A percentile compares a stretch with the other conserved stretches of the same genome.
Conservation (phyloP, 2,797 vertebrate genomes). For the Chromobotia macracanthus region DNA sequence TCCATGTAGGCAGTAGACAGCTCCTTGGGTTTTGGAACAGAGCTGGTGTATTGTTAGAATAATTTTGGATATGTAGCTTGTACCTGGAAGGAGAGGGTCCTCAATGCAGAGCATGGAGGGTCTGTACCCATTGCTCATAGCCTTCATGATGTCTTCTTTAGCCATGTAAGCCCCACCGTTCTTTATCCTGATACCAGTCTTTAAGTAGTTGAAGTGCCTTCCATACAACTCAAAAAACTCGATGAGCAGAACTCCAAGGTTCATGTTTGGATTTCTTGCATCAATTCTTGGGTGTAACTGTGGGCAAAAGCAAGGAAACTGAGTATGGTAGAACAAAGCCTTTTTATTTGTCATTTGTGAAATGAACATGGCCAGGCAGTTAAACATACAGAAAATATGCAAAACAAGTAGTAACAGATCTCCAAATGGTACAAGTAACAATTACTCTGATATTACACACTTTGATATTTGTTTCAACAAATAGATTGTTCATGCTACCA, state of each 20-base stretch:
- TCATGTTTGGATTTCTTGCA: conserved; percentile 88
- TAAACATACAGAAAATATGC: neutral
- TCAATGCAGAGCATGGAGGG: conserved; percentile 98
- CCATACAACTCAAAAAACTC: conserved; percentile 99
- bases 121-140: conserved; percentile 91
- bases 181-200: conserved; percentile 96
- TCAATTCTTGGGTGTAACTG: conserved; percentile 97
- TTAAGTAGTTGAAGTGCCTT: conserved; percentile 98
- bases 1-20: too few relatives aligned
- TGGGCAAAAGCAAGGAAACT: neutral
- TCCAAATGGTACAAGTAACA: too few relatives aligned
- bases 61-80: neutral
- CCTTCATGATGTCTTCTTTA: conserved; percentile 98
- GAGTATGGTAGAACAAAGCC: neutral
- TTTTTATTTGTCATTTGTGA: conserved; percentile 11
- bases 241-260: conserved; percentile 94
- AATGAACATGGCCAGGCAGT: neutral
- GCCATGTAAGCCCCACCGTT: conserved; percentile 93
- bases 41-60: neutral
- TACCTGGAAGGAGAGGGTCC: conserved; percentile 94
- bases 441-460: too few relatives aligned
- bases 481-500: too few relatives aligned
- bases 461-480: too few relatives aligned
- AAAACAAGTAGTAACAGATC: neutral
- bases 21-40: neutral